Percentiles rank a stretch among this genome's conserved stretches.
phyloP scores from a whole-genome alignment of 2,113 vertebrate genomes.

The Numenius arquata region DNA sequence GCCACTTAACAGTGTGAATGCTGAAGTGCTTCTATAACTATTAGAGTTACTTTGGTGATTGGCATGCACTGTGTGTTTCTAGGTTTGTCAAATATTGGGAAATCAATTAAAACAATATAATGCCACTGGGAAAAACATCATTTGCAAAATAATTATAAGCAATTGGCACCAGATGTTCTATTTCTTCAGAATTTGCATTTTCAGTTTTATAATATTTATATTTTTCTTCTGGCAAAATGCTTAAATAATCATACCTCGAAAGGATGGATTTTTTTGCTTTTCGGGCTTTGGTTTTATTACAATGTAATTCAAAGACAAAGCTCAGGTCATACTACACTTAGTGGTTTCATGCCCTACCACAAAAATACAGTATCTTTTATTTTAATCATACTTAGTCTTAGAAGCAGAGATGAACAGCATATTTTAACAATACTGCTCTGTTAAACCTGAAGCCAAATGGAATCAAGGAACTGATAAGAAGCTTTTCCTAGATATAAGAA shows the following conservation, averaged over 20 bases:
- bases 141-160: slow-evolving; percentile 33
- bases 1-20: background rate
- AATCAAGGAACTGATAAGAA: background rate
- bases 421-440: background rate
- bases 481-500: background rate
- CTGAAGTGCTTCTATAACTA: background rate
- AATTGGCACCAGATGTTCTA: slow-evolving; percentile 17
- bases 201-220: background rate
- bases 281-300: background rate
- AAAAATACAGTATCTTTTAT: background rate
- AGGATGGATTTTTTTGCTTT: background rate
- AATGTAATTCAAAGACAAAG: background rate
- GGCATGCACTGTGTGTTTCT: background rate
- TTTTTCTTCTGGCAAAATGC: background rate
- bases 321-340: background rate
- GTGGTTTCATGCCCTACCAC: background rate
- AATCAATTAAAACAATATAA: slow-evolving; percentile 21
- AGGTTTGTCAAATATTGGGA: slow-evolving; percentile 13
- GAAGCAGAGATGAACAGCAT: background rate
- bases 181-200: slow-evolving; percentile 20
- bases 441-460: background rate
- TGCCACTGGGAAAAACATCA: background rate
- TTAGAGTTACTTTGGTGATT: background rate
- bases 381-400: background rate
- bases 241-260: background rate